phyloP scores from a whole-genome alignment of 92 coral and sea anemone species.

The Phenganax subtilis region DNA sequence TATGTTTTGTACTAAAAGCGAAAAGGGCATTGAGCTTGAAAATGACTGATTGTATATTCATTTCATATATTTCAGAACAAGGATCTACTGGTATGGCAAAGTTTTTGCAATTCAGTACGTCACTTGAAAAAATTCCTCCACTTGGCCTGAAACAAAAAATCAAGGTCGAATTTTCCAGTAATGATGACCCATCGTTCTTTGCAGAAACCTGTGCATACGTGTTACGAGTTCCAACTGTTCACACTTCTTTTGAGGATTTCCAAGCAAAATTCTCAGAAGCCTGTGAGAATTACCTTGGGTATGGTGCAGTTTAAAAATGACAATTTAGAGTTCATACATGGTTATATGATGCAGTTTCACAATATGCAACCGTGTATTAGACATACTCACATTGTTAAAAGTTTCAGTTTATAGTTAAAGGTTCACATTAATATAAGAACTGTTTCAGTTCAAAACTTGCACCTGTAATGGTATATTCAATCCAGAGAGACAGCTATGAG shows the following conservation, averaged over 20 bases:
- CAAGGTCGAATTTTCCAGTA: constrained; percentile 36
- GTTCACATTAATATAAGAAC: too few species aligned
- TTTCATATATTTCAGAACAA: constrained; percentile 35
- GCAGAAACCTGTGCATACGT: constrained; percentile 38
- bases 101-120: constrained; percentile 30
- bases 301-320: neutral
- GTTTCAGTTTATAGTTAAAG: too few species aligned
- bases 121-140: constrained; percentile 40
- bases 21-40: neutral
- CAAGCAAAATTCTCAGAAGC: constrained; percentile 37
- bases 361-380: too few species aligned
- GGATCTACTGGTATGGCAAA: constrained; percentile 37
- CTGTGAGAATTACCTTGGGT: constrained; percentile 39
- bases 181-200: constrained; percentile 32
- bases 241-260: constrained; percentile 35
- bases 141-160: constrained; percentile 40
- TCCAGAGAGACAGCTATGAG: too few species aligned
- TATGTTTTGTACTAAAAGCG: neutral
- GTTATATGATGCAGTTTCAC: neutral
- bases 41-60: constrained; percentile 12
- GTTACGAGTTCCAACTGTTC: constrained; percentile 40
- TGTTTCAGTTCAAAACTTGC: too few species aligned
- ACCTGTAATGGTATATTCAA: too few species aligned
- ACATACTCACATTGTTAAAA: too few species aligned
- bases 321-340: neutral